phyloP scores from a whole-genome alignment of 2,888 invertebrate species.

The Urechis unicinctus region DNA sequence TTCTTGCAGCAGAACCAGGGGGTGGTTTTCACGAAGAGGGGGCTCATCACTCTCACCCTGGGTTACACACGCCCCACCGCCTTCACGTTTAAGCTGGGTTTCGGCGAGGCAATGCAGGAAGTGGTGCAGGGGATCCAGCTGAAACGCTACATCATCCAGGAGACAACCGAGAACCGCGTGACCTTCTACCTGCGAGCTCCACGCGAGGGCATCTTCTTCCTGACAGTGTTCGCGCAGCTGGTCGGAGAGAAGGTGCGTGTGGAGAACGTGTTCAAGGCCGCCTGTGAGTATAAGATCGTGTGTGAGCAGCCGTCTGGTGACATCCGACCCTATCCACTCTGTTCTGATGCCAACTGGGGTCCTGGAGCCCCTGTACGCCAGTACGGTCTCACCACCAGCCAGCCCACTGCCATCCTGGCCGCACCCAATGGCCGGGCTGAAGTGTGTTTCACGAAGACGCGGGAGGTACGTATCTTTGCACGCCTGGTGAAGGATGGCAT shows the following conservation, averaged over 20 bases:
- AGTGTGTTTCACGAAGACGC: constrained; percentile 62
- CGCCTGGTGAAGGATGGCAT: constrained; percentile 45
- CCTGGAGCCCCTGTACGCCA: constrained; percentile 46
- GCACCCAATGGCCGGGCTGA: constrained; percentile 35
- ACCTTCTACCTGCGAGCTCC: constrained; percentile 44
- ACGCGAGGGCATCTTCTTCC: constrained; percentile 41
- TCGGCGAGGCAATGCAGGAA: constrained; percentile 40
- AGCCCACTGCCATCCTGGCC: constrained; percentile 32
- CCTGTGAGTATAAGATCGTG: constrained; percentile 49
- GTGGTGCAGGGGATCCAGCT: constrained; percentile 35
- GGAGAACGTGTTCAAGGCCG: constrained; percentile 49
- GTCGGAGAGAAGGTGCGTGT: constrained; percentile 42
- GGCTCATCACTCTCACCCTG: constrained; percentile 42
- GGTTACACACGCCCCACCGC: constrained; percentile 46
- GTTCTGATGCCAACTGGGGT: constrained; percentile 51
- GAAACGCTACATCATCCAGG: constrained; percentile 46
- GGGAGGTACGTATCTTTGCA: constrained; percentile 58
- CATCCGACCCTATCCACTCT: constrained; percentile 41
- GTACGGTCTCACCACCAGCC: constrained; percentile 42
- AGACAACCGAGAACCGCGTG: constrained; percentile 43
- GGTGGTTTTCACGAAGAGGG: constrained; percentile 43
- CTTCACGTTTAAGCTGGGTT: constrained; percentile 49
- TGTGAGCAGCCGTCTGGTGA: constrained; percentile 41
- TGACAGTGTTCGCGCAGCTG: constrained; percentile 49
- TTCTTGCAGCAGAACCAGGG: constrained; percentile 34